Evolutionary conservation across 2,797 vertebrate genomes (phyloP).

Genomic region (Paedocypris micromegethes): DNA sequence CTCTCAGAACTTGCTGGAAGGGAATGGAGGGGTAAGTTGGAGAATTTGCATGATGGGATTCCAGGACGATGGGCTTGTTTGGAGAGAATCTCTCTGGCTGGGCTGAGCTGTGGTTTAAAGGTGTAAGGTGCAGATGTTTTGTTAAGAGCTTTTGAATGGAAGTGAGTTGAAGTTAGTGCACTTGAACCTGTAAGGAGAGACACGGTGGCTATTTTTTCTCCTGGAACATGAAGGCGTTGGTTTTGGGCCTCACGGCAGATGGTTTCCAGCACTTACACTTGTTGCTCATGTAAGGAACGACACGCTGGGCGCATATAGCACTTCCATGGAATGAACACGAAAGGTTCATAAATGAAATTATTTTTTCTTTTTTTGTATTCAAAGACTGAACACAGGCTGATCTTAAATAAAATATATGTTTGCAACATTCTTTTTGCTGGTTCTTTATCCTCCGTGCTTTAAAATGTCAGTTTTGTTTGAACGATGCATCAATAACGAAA

Average conservation of each 20-base stretch:
- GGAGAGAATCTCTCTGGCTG: no score
- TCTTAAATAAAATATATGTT: no score
- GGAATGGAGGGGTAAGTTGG: slow-evolving; percentile 37
- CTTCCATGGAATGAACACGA: no score
- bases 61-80: background rate
- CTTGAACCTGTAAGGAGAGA: slow-evolving; percentile 42
- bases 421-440: no score
- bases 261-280: slow-evolving; percentile 22
- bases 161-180: slow-evolving; percentile 29
- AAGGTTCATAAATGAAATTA: no score
- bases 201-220: slow-evolving; percentile 43
- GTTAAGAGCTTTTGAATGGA: slow-evolving; percentile 25
- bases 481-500: no score
- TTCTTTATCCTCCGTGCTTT: no score
- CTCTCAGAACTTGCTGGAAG: slow-evolving; percentile 4
- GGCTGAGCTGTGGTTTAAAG: no score
- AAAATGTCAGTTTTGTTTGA: no score
- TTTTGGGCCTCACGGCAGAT: slow-evolving; percentile 5
- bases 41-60: slow-evolving; percentile 3
- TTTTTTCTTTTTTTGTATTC: no score
- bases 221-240: slow-evolving; percentile 17
- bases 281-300: slow-evolving; percentile 5
- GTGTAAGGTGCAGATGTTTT: background rate
- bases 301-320: background rate
- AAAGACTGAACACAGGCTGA: no score